phyloP scores from a whole-genome alignment of 2,797 vertebrate genomes.

The Sebastiscus tertius region DNA sequence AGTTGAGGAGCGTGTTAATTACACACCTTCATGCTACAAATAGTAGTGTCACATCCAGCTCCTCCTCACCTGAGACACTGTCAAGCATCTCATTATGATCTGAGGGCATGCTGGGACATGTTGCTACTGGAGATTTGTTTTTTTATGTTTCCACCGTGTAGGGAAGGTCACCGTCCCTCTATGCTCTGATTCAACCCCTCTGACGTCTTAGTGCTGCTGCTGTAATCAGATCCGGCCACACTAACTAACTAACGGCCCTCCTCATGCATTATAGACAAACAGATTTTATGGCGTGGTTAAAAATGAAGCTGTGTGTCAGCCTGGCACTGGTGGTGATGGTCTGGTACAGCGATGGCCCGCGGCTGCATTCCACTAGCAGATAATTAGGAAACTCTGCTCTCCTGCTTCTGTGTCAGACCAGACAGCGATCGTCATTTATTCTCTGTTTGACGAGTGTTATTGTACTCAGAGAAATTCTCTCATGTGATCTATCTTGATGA shows the following conservation, averaged over 20 bases:
- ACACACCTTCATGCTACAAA: conserved; percentile 46
- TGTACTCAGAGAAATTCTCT: not conserved
- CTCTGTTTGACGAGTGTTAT: not conserved
- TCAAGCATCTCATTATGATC: conserved; percentile 54
- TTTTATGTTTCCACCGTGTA: conserved; percentile 35
- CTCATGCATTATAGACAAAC: conserved; percentile 74
- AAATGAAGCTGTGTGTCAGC: conserved; percentile 39
- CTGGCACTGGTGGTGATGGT: conserved; percentile 19
- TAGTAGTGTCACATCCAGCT: conserved; percentile 11
- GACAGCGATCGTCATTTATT: not conserved
- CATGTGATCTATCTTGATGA: not conserved
- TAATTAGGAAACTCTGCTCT: conserved; percentile 39
- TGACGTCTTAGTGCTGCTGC: conserved; percentile 35
- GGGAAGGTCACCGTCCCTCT: conserved; percentile 39
- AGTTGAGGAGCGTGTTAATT: conserved; percentile 45
- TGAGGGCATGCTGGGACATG: conserved; percentile 48
- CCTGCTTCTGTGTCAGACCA: conserved; percentile 11
- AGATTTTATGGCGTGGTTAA: conserved; percentile 48
- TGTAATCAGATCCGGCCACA: conserved; percentile 71
- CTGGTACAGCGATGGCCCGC: conserved; percentile 32
- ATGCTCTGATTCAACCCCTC: conserved; percentile 49
- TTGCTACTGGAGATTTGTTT: conserved; percentile 34
- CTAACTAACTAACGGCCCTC: conserved; percentile 38
- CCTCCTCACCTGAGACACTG: conserved; percentile 5
- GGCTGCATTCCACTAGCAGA: conserved; percentile 31